Base-by-base conservation (phyloP, 2,888 invertebrate species). In the Galeopsomyia nigrocyanea region DNA sequence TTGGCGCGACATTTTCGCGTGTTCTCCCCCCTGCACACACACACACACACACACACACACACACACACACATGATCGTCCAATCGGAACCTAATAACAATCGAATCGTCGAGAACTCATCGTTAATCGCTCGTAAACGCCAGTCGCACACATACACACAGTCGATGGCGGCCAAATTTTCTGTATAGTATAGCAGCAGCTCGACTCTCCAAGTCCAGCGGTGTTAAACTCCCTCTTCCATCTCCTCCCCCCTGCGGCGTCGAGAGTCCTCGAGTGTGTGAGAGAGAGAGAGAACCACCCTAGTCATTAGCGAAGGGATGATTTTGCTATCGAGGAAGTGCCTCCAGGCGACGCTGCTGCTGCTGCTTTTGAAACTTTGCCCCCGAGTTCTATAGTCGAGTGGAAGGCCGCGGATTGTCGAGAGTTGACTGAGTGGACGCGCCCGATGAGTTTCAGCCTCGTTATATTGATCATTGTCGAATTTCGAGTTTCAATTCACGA, bases 281-380 rank as follows among this genome's bases (percentile, higher is more conserved):
- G 31, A 31, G 31, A 31, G 31, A 31, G 39, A 39, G 39, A 39
- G 81, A 80, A 80, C 83, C 83, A 82, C 84, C 84, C 84, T 80
- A 81, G 82, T 84, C 84, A 84, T 84, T 84, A 84, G 82, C 83
- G 81, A 80, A 39, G 80, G 81, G 82, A 81, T 80, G 82, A 81
- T 82, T 82, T 79, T 78, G 78, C 79, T 78, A 79, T 78, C 60
- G 51, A 65, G 56, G 56, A 19, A 56, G 56, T 61, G 60, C 56
- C 21, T 53, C 55, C 63, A 39, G 19, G 57, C 68, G 39, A 49
- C 13, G 53, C 10, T 39, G 13, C 39, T 39, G 39, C 10, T 39
- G 13, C 39, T 39, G 39, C 39, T 39, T 39, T 39, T 39, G 39
- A 39, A 39, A 39, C 39, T 39, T 39, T 39, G 10, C 39, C 10